These are phyloP conservation scores for Xerus rutilus DNA, from an alignment of 2,797 vertebrate species.

Conservation along the genomic window DNA sequence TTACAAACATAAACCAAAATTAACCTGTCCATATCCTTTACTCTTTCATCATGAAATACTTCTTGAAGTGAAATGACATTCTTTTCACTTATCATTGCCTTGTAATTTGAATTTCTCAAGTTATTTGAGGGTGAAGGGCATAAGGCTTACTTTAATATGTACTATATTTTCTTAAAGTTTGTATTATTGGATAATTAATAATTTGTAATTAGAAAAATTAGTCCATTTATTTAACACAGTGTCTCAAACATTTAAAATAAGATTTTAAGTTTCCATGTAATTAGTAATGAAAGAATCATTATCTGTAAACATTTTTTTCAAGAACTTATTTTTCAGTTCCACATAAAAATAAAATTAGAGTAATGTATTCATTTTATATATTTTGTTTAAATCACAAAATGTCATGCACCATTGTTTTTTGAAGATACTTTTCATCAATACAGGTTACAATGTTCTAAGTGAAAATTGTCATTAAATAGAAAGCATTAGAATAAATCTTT, in stretches of 20 bases:
- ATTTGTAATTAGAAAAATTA: neutral
- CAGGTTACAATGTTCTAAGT: neutral
- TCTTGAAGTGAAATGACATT: neutral
- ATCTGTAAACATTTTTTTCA: neutral
- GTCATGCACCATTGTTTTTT: neutral
- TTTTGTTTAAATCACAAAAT: neutral
- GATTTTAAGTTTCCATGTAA: neutral
- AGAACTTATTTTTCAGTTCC: neutral
- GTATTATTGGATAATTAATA: neutral
- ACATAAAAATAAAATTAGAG: neutral
- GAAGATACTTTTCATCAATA: neutral
- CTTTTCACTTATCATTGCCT: neutral
- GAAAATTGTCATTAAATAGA: constrained; percentile 23
- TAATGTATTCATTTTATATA: neutral
- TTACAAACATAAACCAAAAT: constrained; percentile 44
- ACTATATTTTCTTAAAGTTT: neutral
- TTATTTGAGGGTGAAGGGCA: neutral
- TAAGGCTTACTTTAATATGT: neutral
- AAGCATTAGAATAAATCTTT: neutral
- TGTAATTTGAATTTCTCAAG: neutral
- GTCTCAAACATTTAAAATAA: neutral
- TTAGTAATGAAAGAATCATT: neutral
- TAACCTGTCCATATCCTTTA: neutral
- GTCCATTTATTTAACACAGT: neutral
- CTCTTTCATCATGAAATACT: neutral